Evolutionary conservation across 2,888 invertebrate species (phyloP).

Genomic region (Uropetala carovei): DNA sequence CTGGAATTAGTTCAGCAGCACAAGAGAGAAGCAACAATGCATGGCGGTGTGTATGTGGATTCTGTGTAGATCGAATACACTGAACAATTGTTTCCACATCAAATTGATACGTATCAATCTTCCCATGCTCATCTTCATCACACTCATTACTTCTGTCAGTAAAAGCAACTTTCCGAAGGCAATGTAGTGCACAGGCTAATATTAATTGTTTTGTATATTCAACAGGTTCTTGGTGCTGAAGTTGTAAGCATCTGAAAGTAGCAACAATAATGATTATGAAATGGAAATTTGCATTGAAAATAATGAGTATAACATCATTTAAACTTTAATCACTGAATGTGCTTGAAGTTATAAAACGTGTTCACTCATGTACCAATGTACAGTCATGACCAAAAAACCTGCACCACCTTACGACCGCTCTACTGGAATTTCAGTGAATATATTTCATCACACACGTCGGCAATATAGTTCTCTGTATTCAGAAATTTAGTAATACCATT

Average conservation of each 20-base stretch:
- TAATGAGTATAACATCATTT: too few species aligned
- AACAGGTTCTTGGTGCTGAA: slow-evolving; percentile 87
- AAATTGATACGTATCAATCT: slow-evolving; percentile 70
- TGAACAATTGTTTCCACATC: slow-evolving; percentile 90
- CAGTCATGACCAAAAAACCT: too few species aligned
- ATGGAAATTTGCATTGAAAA: too few species aligned
- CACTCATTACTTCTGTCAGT: slow-evolving; percentile 76
- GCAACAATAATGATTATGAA: too few species aligned
- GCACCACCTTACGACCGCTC: too few species aligned
- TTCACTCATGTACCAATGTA: too few species aligned
- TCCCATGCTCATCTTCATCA: slow-evolving; percentile 67
- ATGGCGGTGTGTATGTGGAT: slow-evolving; percentile 97
- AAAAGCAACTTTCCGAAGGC: slow-evolving; percentile 79
- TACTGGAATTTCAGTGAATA: too few species aligned
- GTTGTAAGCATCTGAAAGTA: slow-evolving; percentile 80
- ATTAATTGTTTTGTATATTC: slow-evolving; percentile 94
- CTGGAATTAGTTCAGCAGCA: slow-evolving; percentile 86
- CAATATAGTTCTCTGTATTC: too few species aligned
- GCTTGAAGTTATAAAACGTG: too few species aligned
- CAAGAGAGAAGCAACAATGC: slow-evolving; percentile 90
- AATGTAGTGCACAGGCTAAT: slow-evolving; percentile 85
- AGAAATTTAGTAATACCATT: too few species aligned
- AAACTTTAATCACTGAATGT: too few species aligned
- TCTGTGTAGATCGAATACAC: slow-evolving; percentile 92
- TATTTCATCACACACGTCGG: too few species aligned